Base-by-base conservation (phyloP, 2,797 vertebrate genomes). In the Pelochelys cantorii region DNA sequence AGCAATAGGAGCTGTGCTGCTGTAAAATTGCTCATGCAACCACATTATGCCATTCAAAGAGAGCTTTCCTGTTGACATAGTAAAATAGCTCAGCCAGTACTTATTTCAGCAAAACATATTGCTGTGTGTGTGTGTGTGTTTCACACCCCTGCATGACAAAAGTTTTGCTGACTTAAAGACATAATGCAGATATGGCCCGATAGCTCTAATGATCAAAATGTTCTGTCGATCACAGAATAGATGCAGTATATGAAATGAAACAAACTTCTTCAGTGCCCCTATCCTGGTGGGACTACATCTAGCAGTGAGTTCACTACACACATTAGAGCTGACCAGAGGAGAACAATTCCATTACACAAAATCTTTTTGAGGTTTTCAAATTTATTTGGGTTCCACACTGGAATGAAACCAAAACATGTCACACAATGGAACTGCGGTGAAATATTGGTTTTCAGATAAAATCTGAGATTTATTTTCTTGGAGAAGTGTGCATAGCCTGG, bases 261-360 rank as follows among this genome's bases (percentile, higher is more conserved):
- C 5, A 18, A 2, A 5, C 2, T 0, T 0, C 29, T 71, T 84
- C 25, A 55, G 1, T 59, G 25, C 48, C 0, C n/a, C 85, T 81
- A n/a, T 65, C 31, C 14, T 65, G 31, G 31, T 65, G 62, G 62
- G 62, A n/a, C 7, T n/a, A 9, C 31, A n/a, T 15, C 62, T n/a
- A 54, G 42, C 68, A 12, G 1, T 2, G 2, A 54, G 5, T 22
- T 86, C 29, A 56, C 8, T 82, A 23, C 20, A 65, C 31, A n/a
- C 31, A n/a, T n/a, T 65, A 86, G 79, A 84, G 9, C 2, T 79
- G 88, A 12, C 7, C n/a, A 15, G 22, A 71, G 4, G 2, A 48
- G 2, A 23, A 87, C 2, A 8, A 22, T 2, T 5, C 1, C 0
- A 0, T 52, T 77, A 4, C 18, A 57, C 7, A 60, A 14, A 2